Evolutionary conservation across 2,797 vertebrate genomes (phyloP), one percentile per base, ranked within the genome.

Genomic region (Myripristis jacobus): DNA sequence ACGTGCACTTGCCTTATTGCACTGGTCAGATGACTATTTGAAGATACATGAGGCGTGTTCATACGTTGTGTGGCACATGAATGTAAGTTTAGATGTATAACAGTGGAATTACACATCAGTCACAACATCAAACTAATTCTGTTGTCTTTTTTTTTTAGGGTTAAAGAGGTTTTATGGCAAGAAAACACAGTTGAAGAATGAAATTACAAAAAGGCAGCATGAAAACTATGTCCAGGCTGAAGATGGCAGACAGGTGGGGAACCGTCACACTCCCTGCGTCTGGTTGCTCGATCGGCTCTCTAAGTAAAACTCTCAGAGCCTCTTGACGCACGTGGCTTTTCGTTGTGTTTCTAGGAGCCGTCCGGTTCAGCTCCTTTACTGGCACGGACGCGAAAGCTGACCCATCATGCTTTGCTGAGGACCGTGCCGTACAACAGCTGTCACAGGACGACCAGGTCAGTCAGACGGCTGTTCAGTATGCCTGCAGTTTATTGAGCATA

Each of bases 401-500:
- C 96, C 44, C 95, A 94, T 77, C 95, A 92, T 0, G 96, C 96
- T 9, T 81, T 99, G 38, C 88, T 96, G 59, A 95, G 89, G 85
- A 92, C 94, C 0, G 84, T 80, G 0, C 95, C 96, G 0, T 98
- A 98, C 69, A 96, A 88, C 91, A 98, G 96, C 88, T 94, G 96
- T 82, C 96, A 96, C 75, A 91, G 91, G 27, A 93, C 87, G 54
- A 87, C 66, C 24, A 95, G 95, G 96, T 96, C 59, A 62, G 79
- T 21, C 5, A 6, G 24, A 48, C 19, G 9, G 6, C n/a, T 36
- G 19, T 38, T 46, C 25, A 13, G 15, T 4, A 24, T 24, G 16
- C 16, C 51, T 53, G 51, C 38, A 41, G 16, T 6, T 52, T 29
- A 9, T 29, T 22, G 11, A 9, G 2, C 3, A 3, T 38, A 2